phyloP scores from a whole-genome alignment of 2,113 vertebrate genomes.

The Gymnorhina tibicen region DNA sequence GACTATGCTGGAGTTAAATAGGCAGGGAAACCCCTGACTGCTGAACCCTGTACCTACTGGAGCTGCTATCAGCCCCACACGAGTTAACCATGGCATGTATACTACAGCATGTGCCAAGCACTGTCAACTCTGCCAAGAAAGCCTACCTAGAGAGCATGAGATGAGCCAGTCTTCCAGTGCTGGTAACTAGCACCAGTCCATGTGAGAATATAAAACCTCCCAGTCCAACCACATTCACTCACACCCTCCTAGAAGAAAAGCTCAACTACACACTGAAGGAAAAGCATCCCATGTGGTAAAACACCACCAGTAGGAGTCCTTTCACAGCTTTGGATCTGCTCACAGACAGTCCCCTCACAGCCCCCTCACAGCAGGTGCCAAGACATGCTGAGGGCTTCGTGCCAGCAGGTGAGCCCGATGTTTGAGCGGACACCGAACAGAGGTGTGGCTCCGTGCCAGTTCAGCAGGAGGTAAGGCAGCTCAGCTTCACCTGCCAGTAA shows the following conservation, averaged over 20 bases:
- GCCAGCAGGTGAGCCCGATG: accelerated
- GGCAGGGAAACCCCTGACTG: background rate
- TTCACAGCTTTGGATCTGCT: background rate
- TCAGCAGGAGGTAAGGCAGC: background rate
- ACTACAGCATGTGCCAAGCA: background rate
- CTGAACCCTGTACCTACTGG: background rate
- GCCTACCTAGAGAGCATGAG: background rate
- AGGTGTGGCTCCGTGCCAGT: background rate
- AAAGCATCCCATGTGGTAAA: background rate
- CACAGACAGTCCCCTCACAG: background rate
- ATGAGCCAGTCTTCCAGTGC: background rate
- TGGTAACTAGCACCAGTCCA: background rate
- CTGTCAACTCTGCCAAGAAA: background rate
- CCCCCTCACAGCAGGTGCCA: background rate
- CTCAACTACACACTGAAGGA: background rate
- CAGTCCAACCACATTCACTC: background rate
- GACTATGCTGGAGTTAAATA: background rate
- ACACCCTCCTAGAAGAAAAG: background rate
- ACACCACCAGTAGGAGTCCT: background rate
- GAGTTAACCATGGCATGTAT: background rate
- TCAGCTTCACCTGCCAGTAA: background rate
- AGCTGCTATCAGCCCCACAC: background rate
- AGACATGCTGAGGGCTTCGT: accelerated
- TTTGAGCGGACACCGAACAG: background rate
- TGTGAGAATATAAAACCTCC: background rate